Conservation (phyloP, 2,113 vertebrate genomes). For the Python bivittatus region DNA sequence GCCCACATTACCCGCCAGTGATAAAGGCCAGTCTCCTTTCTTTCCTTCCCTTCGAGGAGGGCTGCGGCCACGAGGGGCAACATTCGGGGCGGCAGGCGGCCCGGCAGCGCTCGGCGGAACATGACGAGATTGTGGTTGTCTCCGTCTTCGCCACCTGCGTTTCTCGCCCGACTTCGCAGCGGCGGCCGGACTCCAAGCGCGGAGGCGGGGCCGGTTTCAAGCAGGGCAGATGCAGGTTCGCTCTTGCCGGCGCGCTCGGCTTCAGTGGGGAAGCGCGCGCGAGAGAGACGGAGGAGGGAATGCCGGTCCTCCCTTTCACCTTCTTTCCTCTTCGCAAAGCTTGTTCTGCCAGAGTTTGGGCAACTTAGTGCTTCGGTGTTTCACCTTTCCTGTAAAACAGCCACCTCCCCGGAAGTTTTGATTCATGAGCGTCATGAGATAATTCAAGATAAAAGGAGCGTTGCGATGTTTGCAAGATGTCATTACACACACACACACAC, state of each 20-base stretch:
- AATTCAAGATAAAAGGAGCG: not conserved
- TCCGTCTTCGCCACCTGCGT: not conserved
- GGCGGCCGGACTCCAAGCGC: not conserved
- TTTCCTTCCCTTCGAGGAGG: constrained; percentile 66
- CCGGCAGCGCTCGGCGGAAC: constrained; percentile 59
- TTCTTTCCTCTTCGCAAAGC: not conserved
- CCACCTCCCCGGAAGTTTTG: not conserved
- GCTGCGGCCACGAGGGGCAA: constrained; percentile 68
- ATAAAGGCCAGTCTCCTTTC: constrained; percentile 43
- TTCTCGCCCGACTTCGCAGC: not conserved
- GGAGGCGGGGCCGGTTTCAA: not conserved
- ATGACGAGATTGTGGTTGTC: constrained; percentile 40
- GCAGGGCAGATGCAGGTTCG: not conserved
- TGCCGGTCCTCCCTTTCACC: not conserved
- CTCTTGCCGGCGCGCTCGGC: not conserved
- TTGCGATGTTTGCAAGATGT: not conserved
- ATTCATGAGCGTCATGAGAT: not conserved
- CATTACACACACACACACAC: not conserved
- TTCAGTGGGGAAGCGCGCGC: not conserved
- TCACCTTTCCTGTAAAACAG: not conserved
- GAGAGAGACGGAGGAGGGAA: too few species aligned
- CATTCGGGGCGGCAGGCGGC: constrained; percentile 39
- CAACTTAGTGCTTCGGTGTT: not conserved
- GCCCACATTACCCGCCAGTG: constrained; percentile 62
- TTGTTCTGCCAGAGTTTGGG: not conserved